Evolutionary conservation across 1,140 invertebrate species (phyloP).

Genomic region (Uloborus diversus): DNA sequence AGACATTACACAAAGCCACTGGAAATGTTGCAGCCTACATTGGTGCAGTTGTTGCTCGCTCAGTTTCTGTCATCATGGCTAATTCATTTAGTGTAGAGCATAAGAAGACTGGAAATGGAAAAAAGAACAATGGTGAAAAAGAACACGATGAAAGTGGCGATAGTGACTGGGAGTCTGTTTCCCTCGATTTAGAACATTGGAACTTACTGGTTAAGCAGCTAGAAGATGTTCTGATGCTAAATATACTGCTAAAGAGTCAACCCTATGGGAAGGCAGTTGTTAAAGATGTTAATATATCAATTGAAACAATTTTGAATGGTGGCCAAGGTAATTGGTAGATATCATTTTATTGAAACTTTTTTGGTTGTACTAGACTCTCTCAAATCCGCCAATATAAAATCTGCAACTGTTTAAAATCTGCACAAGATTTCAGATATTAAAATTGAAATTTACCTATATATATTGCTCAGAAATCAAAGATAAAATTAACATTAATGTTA

Average conservation of each 20-base stretch:
- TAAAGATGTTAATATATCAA: constrained; percentile 73
- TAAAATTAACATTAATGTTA: too few species aligned
- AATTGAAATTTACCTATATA: too few species aligned
- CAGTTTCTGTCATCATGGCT: constrained; percentile 62
- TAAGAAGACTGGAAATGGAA: neutral
- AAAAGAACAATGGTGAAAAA: constrained; percentile 6
- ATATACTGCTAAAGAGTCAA: constrained; percentile 70
- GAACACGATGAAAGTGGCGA: constrained; percentile 58
- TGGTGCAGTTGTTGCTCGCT: constrained; percentile 59
- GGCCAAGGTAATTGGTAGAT: constrained; percentile 74
- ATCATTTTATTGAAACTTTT: too few species aligned
- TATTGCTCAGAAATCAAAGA: too few species aligned
- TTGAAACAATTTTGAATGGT: constrained; percentile 77
- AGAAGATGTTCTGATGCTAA: constrained; percentile 85
- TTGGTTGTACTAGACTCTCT: too few species aligned
- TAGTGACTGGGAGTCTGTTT: constrained; percentile 81
- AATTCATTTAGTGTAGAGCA: constrained; percentile 42
- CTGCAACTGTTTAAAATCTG: too few species aligned
- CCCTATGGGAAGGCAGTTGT: constrained; percentile 69
- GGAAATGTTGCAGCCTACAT: constrained; percentile 62
- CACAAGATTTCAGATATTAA: too few species aligned
- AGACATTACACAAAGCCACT: constrained; percentile 61
- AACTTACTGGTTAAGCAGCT: constrained; percentile 84
- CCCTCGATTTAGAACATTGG: constrained; percentile 86
- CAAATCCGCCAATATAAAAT: too few species aligned